Conservation (phyloP, 2,113 vertebrate genomes). For the Lophura nycthemera region DNA sequence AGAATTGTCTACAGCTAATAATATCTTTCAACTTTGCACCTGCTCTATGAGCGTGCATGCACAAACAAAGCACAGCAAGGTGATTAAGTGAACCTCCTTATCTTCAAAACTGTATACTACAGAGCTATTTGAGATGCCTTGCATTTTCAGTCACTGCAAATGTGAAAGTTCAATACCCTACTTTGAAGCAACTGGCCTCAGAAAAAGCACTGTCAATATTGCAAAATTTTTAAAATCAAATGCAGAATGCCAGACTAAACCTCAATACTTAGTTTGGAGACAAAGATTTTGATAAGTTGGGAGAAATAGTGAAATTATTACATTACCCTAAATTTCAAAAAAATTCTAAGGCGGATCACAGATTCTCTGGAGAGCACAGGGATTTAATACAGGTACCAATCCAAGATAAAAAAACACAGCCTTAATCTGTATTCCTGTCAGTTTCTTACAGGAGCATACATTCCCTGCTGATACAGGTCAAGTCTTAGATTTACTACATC, state of each 20-base stretch:
- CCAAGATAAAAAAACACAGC: background rate
- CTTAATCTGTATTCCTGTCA: background rate
- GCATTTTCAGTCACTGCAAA: background rate
- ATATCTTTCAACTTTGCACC: background rate
- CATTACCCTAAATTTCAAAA: background rate
- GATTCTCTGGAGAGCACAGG: background rate
- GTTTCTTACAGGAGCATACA: background rate
- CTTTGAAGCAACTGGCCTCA: background rate
- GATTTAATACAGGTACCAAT: background rate
- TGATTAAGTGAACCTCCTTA: background rate
- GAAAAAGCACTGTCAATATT: background rate
- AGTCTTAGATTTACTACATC: background rate
- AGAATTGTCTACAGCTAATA: background rate
- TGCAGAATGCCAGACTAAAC: background rate
- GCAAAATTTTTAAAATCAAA: background rate
- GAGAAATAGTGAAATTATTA: background rate
- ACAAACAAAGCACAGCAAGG: background rate
- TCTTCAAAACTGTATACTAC: background rate
- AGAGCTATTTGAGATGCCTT: background rate
- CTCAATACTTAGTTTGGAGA: background rate
- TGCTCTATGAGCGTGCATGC: background rate
- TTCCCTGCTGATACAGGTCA: background rate
- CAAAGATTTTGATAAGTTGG: background rate
- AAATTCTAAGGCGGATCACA: background rate
- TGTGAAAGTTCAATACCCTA: background rate